Base-by-base conservation (phyloP, 2,888 invertebrate species). In the Brenthis hecate region DNA sequence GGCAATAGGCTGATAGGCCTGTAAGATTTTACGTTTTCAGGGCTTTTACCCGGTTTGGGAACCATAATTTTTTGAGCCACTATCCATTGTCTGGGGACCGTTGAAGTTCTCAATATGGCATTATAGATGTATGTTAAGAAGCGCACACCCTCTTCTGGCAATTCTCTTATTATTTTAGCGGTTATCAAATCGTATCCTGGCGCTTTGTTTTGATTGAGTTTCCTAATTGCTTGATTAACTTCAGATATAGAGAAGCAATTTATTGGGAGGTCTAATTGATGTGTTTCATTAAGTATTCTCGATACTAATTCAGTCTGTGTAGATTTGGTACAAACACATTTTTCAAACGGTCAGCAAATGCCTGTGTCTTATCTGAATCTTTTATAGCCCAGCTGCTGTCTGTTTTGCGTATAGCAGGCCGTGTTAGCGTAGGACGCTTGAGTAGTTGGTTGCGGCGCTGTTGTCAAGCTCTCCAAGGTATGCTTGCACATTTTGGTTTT, bases 61-160 rank as follows among this genome's bases (percentile, higher is more conserved):
- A 77, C 57, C 75, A 78, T 76, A 2, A 71, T 65, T 1, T 78
- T 68, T 53, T 72, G 70, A 0, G 77, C 73, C 0, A 76, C 62
- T 65, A 77, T 77, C 75, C 76, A 78, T 28, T 72, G 60, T 0
- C 6, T 28, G 1, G 78, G 73, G 23, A 65, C 61, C 13, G 57
- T 48, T 0, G 8, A 8, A 3, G 50, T n/a, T 65, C 65, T 65
- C 2, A 67, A 4, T 13, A 61, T 67, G 8, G 43, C 47, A 55
- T 69, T 72, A 14, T 62, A 67, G 2, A 69, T 47, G 0, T 16
- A 2, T 32, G 50, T 62, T 6, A 63, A 8, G 16, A 43, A 32
- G 3, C 36, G n/a, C 55, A 62, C 53, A 0, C 32, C 64, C 43
- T 56, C 64, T n/a, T 48, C 51, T 11, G 69, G 66, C 14, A 69